Evolutionary conservation across 2,888 invertebrate genomes (phyloP), one percentile per base, ranked within the genome.

Genomic region (Pediacus dermestoides): DNA sequence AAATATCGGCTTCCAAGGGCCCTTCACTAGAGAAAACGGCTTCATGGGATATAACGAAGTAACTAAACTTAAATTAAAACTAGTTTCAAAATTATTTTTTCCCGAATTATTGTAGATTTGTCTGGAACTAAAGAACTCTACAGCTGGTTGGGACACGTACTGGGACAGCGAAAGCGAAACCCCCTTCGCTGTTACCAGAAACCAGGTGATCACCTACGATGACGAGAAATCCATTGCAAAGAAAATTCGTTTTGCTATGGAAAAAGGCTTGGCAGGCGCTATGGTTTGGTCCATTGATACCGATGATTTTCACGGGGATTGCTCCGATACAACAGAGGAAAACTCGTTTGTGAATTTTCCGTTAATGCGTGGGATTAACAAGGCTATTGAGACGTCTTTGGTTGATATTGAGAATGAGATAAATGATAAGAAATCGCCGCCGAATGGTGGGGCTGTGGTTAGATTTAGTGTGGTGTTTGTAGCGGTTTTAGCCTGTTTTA

Each of bases 281-380:
- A 90, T 91, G 89, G 80, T 89, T 3, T 91, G 91, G 91, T 87
- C 88, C 21, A 78, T 90, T 21, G 91, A 91, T 63, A 91, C 88
- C 0, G 91, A 92, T 49, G 91, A 91, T 67, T 90, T 89, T 64
- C 73, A 71, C 12, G 88, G 88, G 0, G 75, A 74, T 30, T 89
- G 89, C 45, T 12, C 61, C 0, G 63, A 67, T 1, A 75, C 75
- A 23, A 78, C 71, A 46, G 57, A 67, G 0, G 78, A 79, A 57
- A 77, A 74, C 44, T 40, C 39, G 4, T 58, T 55, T 36, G 48
- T 47, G 16, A 83, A 82, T 60, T 89, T 81, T 66, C 82, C 83
- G 0, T 67, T 90, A 1, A 75, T 90, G 71, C 75, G 81, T 30
- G 75, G 82, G 0, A 81, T 90, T 34, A 84, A 88, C 58, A 76